A percentile compares a stretch with the other conserved stretches of the same genome.
These are phyloP conservation scores for Lacerta agilis DNA, from an alignment of 2,797 vertebrate genomes.

Conservation along the genomic window DNA sequence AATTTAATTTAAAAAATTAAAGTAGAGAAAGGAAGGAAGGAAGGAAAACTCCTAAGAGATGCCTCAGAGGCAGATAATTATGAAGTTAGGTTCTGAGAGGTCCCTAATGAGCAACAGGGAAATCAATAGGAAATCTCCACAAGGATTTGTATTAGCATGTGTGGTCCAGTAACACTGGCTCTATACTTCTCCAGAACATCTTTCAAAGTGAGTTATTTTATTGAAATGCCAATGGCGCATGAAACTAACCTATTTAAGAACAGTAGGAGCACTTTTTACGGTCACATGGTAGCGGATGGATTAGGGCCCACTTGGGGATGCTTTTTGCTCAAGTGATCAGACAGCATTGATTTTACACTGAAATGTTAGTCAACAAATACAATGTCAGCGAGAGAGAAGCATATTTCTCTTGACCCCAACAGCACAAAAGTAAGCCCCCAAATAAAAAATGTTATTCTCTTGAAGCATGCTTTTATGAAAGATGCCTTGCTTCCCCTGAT, in stretches of 20 bases:
- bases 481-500: background rate
- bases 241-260: constrained; percentile 37
- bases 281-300: constrained; percentile 15
- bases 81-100: background rate
- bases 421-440: background rate
- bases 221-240: constrained; percentile 57
- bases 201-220: constrained; percentile 54
- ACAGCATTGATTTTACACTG: constrained; percentile 4
- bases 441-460: background rate
- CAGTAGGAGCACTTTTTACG: constrained; percentile 40
- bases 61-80: constrained; percentile 31
- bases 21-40: constrained; percentile 11
- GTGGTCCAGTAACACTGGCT: constrained; percentile 33
- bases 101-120: constrained; percentile 28
- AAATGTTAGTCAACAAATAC: background rate
- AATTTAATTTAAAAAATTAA: constrained; percentile 48
- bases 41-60: constrained; percentile 18
- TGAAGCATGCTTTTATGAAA: background rate
- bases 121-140: background rate
- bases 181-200: constrained; percentile 19
- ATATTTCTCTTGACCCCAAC: background rate
- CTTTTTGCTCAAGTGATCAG: background rate
- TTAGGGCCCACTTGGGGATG: background rate
- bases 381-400: background rate
- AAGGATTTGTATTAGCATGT: constrained; percentile 34